Evolutionary conservation across 2,113 vertebrate genomes (phyloP), one percentile per base, ranked within the genome.

Genomic region (Odontophorus gujanensis): DNA sequence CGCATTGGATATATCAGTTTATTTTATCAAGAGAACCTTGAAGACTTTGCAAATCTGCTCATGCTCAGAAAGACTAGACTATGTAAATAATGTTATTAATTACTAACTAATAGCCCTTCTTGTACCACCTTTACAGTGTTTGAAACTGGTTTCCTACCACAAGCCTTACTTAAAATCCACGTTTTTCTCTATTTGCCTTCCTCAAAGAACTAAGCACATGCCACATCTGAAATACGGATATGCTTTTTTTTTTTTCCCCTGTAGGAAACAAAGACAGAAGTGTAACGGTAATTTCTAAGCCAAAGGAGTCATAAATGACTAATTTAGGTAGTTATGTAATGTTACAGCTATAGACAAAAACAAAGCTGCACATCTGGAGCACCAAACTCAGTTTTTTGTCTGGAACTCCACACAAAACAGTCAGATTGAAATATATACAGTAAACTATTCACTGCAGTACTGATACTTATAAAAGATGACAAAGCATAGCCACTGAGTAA

Each of bases 11-110:
- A 9, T 51, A 91, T 92, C 79, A 76, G 92, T 80, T 95, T 92
- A 92, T 95, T 96, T 93, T 94, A 96, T 85, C 72, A 91, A 47
- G 76, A 90, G 72, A 87, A 87, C 42, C 89, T 77, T 57, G 85
- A 85, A 87, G 78, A 81, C 55, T 65, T 89, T 82, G 66, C 63
- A 95, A 87, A 82, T 89, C 92, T 92, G 92, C 59, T 95, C 62
- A 79, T 76, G 89, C 58, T 95, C 92, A 93, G 89, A 82, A 43
- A 93, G 65, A 82, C 42, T 19, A 92, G 34, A 50, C 75, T 78
- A 24, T 51, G 43, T 94, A 93, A 96, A 93, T 85, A 94, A 86
- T 65, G 89, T 73, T 76, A 66, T 62, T 45, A 89, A 92, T 79
- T 91, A 93, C 82, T 59, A 55, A 40, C 65, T 78, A 92, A 86